Conservation (phyloP, 2,797 vertebrate genomes). For the Nannoperca australis region DNA sequence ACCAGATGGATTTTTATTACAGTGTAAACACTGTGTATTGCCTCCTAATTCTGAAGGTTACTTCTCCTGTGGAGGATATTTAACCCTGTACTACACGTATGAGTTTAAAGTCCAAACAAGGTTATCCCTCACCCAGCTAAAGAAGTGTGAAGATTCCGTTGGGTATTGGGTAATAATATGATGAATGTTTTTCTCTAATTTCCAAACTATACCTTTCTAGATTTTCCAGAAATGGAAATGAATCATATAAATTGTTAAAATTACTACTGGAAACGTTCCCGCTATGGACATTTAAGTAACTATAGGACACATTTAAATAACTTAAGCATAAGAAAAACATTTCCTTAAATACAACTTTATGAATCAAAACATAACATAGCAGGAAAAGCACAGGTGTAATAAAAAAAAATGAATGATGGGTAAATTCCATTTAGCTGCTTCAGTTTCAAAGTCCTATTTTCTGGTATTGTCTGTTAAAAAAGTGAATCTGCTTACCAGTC, state of each 20-base stretch:
- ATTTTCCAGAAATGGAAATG: neutral
- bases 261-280: neutral
- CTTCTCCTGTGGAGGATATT: too few species aligned
- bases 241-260: neutral
- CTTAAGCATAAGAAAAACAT: neutral
- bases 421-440: neutral
- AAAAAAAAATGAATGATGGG: too few species aligned
- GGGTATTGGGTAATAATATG: too few species aligned
- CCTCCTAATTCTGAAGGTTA: too few species aligned
- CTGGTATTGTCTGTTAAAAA: neutral
- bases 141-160: too few species aligned
- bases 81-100: too few species aligned
- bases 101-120: too few species aligned
- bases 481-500: constrained; percentile 84
- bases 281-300: neutral
- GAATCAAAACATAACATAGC: neutral
- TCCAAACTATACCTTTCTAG: neutral
- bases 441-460: neutral
- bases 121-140: too few species aligned
- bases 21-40: too few species aligned
- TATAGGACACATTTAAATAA: neutral
- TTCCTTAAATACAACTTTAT: neutral
- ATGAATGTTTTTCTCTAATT: neutral
- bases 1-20: too few species aligned
- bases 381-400: too few species aligned